Conservation (phyloP, 2,888 invertebrate species). For the Exocentrus adspersus region DNA sequence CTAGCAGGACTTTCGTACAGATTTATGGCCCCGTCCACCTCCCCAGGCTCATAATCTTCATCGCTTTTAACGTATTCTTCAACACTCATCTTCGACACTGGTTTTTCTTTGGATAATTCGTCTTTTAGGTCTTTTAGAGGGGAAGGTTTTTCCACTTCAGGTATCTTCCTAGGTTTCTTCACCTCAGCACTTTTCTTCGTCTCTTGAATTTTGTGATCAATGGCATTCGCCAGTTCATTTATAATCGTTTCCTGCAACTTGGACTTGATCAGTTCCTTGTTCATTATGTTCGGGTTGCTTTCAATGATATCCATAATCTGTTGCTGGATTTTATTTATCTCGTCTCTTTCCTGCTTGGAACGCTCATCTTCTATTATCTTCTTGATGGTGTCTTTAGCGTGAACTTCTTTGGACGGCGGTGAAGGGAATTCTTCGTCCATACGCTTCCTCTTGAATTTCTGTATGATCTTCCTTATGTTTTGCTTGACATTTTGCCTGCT, state of each 20-base stretch:
- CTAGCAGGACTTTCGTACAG: neutral
- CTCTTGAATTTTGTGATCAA: constrained; percentile 40
- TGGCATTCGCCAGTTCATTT: constrained; percentile 50
- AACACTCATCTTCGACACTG: constrained; percentile 6
- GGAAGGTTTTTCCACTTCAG: constrained; percentile 7
- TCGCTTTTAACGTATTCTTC: constrained; percentile 27
- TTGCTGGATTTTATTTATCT: constrained; percentile 63
- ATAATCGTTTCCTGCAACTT: constrained; percentile 59
- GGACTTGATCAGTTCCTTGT: constrained; percentile 64
- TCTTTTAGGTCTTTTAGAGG: neutral
- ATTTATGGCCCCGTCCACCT: constrained; percentile 27
- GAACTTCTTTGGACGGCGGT: constrained; percentile 29
- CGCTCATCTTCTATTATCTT: constrained; percentile 61
- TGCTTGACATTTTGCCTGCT: constrained; percentile 47
- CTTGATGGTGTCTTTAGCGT: constrained; percentile 50
- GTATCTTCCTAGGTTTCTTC: neutral
- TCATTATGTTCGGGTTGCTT: constrained; percentile 65
- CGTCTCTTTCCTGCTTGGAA: constrained; percentile 64
- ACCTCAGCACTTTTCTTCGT: neutral
- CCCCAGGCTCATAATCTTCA: constrained; percentile 39
- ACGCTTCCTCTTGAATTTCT: constrained; percentile 50
- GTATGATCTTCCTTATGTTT: constrained; percentile 51
- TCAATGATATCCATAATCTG: constrained; percentile 65
- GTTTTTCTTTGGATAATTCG: constrained; percentile 8
- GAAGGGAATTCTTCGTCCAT: constrained; percentile 32